Evolutionary conservation across 2,113 vertebrate species (phyloP).

Genomic region (Gulo gulo): DNA sequence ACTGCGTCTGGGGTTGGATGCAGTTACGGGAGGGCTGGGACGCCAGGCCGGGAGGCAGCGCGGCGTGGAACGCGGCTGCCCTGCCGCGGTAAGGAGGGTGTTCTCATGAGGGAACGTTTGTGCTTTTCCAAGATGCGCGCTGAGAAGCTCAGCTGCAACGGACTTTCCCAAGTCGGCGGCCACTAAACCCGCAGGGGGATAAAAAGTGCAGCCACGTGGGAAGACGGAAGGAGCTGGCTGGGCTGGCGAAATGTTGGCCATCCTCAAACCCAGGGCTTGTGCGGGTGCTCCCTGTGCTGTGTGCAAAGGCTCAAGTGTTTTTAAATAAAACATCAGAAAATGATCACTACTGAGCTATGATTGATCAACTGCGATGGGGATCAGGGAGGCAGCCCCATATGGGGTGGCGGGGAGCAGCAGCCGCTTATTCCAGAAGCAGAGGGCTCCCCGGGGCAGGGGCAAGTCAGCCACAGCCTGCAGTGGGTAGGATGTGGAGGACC

Average conservation of each 20-base stretch:
- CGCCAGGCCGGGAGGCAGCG: too few species aligned
- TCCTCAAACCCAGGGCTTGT: neutral
- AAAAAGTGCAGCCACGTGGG: neutral
- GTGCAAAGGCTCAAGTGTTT: neutral
- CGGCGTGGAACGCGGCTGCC: neutral
- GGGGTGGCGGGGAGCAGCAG: neutral
- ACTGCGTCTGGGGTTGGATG: too few species aligned
- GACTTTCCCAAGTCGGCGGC: neutral
- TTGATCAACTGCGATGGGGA: too few species aligned
- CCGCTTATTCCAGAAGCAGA: neutral
- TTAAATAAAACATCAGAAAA: neutral
- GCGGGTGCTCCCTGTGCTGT: neutral
- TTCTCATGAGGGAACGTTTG: neutral
- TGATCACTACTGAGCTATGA: neutral
- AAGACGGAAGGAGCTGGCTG: accelerated
- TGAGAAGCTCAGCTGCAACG: neutral
- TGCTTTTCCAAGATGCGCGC: neutral
- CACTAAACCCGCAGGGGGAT: neutral
- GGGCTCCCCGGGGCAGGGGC: neutral
- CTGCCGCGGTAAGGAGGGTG: too few species aligned
- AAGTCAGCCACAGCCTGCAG: neutral
- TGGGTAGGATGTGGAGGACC: neutral
- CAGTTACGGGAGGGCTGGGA: neutral
- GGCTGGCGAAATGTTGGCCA: neutral
- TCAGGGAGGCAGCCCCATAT: neutral